These are phyloP conservation scores for Hybognathus amarus DNA, from an alignment of 2,797 vertebrate species.

Conservation along the genomic window DNA sequence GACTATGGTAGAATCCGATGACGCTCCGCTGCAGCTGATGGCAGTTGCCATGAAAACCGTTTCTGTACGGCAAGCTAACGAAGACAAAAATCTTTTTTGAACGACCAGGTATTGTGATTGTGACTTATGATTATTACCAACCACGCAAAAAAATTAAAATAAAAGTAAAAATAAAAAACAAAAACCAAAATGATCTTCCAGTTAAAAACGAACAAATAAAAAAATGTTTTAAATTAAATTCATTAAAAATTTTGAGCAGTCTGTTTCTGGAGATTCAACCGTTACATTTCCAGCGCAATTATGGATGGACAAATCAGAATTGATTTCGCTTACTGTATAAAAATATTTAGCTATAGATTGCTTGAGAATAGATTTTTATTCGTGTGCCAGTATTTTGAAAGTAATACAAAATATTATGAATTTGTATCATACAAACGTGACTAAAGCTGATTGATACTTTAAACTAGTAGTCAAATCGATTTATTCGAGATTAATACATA, in stretches of 20 bases:
- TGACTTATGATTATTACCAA: background rate
- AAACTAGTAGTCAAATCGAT: no score
- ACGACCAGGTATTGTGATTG: background rate
- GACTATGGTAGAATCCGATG: no score
- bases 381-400: background rate
- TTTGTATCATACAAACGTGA: background rate
- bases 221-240: no score
- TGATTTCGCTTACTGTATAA: background rate
- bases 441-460: background rate
- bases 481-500: no score
- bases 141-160: background rate
- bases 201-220: background rate
- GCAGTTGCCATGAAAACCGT: slow-evolving; percentile 4
- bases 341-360: background rate
- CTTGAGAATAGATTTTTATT: background rate
- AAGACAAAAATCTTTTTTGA: background rate
- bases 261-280: background rate
- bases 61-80: slow-evolving; percentile 6
- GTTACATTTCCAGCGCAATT: background rate
- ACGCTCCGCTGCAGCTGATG: background rate
- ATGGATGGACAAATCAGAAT: background rate
- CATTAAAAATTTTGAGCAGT: background rate
- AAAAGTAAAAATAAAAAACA: no score
- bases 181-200: rapidly evolving
- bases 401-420: background rate